Evolutionary conservation across 2,113 vertebrate species (phyloP).

Genomic region (Oryzias javanicus): DNA sequence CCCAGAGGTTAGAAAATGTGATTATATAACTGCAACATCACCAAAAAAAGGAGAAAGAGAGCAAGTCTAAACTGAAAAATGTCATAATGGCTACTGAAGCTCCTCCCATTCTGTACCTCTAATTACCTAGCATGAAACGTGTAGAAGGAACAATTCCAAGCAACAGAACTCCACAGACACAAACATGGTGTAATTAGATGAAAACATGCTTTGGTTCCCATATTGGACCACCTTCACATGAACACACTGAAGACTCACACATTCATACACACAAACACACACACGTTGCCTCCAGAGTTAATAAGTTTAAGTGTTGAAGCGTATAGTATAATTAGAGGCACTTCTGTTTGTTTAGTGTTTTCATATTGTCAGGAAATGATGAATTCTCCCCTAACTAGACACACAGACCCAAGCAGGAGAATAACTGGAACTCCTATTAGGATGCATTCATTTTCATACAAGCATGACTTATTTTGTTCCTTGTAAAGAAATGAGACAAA

Average conservation of each 20-base stretch:
- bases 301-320: constrained; percentile 72
- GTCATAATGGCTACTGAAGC: too few relatives aligned
- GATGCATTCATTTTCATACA: constrained; percentile 13
- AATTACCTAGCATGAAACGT: too few relatives aligned
- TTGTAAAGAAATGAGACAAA: not conserved
- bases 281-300: constrained; percentile 38
- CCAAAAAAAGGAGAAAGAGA: too few relatives aligned
- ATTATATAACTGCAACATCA: too few relatives aligned
- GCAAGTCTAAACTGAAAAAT: too few relatives aligned
- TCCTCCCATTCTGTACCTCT: too few relatives aligned
- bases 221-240: constrained; percentile 13
- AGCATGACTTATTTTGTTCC: constrained; percentile 12
- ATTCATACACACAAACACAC: constrained; percentile 8
- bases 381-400: constrained; percentile 42
- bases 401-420: constrained; percentile 6
- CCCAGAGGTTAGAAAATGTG: too few relatives aligned
- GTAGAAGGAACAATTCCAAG: too few relatives aligned
- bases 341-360: constrained; percentile 58
- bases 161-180: not conserved
- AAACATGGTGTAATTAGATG: constrained; percentile 4
- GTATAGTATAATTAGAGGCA: constrained; percentile 63
- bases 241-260: constrained; percentile 8
- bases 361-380: constrained; percentile 57
- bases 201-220: constrained; percentile 11
- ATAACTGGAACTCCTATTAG: constrained; percentile 22